Conservation (phyloP, 2,888 invertebrate genomes). For the Tetragnatha montana region DNA sequence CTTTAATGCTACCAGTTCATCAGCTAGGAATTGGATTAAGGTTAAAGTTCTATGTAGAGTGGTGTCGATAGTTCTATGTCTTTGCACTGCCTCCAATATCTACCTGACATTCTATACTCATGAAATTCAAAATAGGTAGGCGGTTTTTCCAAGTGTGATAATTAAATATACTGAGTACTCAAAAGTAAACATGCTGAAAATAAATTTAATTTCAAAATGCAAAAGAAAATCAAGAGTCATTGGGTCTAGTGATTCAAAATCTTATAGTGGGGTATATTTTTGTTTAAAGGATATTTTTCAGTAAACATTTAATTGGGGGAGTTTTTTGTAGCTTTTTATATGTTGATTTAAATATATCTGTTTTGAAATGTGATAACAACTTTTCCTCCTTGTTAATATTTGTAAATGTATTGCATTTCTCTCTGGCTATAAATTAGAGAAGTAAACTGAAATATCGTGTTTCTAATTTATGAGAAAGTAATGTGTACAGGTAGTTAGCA, state of each 20-base stretch:
- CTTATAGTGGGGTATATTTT: not conserved
- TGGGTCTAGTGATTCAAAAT: not conserved
- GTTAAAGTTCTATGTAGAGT: constrained; percentile 57
- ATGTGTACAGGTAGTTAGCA: constrained; percentile 22
- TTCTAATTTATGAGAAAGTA: not conserved
- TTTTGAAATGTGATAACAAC: not conserved
- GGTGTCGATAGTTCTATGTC: constrained; percentile 54
- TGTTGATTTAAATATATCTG: not conserved
- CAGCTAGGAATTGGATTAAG: constrained; percentile 52
- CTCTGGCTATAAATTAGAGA: not conserved
- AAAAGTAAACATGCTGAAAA: not conserved
- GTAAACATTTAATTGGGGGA: not conserved
- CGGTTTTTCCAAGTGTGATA: not conserved
- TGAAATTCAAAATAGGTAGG: not conserved
- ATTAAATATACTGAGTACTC: not conserved
- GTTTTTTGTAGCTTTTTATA: not conserved
- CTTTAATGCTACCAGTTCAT: constrained; percentile 54
- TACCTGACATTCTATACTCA: constrained; percentile 8
- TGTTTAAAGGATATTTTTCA: not conserved
- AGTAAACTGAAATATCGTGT: not conserved
- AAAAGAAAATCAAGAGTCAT: not conserved
- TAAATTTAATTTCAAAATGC: not conserved
- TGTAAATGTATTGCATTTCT: not conserved
- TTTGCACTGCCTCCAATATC: constrained; percentile 50
- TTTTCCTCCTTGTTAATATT: not conserved